phyloP scores from a whole-genome alignment of 2,113 vertebrate species.

The Chionodraco myersi region DNA sequence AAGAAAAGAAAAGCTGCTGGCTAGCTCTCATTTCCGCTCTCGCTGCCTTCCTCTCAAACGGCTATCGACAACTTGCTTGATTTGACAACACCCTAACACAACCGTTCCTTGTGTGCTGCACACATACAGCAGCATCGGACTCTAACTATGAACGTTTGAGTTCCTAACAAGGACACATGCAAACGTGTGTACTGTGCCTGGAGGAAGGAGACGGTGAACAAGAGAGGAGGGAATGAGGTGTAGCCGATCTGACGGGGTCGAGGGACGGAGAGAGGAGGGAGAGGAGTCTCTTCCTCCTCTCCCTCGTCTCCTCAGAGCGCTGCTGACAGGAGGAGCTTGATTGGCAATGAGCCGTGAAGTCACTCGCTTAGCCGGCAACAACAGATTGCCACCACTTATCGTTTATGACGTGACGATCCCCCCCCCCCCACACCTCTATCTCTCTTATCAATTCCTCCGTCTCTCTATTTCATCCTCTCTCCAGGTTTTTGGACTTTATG shows the following conservation, averaged over 20 bases:
- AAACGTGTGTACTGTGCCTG: slow-evolving; percentile 59
- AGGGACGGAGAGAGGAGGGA: slow-evolving; percentile 38
- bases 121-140: slow-evolving; percentile 17
- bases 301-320: slow-evolving; percentile 47
- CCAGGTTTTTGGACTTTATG: slow-evolving; percentile 61
- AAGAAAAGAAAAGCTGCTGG: slow-evolving; percentile 30
- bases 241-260: slow-evolving; percentile 67
- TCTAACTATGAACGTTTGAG: slow-evolving; percentile 40
- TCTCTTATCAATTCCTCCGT: slow-evolving; percentile 22
- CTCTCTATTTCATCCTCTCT: slow-evolving; percentile 31
- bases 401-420: slow-evolving; percentile 68
- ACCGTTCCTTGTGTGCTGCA: slow-evolving; percentile 3
- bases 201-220: slow-evolving; percentile 58
- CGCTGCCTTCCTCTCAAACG: no score
- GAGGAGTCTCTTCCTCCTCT: slow-evolving; percentile 55
- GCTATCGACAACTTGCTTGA: not conserved
- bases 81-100: not conserved
- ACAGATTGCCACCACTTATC: slow-evolving; percentile 79
- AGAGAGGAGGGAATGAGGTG: slow-evolving; percentile 61
- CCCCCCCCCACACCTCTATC: slow-evolving; percentile 17
- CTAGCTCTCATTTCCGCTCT: slow-evolving; percentile 22
- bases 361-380: slow-evolving; percentile 71
- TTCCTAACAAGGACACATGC: slow-evolving; percentile 43
- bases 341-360: slow-evolving; percentile 81
- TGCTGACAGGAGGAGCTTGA: slow-evolving; percentile 77